These are phyloP conservation scores for Drosophila robusta DNA, from an alignment of 2,888 invertebrate species.

Conservation along the genomic window DNA sequence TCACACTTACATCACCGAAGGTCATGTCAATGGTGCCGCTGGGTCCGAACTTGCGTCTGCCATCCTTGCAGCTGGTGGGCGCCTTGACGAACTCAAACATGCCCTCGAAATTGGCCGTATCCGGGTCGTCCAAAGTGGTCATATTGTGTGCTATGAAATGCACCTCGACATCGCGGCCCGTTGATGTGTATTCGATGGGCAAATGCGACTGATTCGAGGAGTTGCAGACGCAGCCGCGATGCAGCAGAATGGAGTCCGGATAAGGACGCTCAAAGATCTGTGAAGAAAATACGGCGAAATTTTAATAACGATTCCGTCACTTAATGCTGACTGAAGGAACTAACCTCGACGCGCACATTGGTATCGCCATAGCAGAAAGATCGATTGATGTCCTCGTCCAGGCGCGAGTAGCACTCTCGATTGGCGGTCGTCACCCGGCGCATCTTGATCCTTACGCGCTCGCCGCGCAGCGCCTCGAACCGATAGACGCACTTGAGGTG, in stretches of 20 bases:
- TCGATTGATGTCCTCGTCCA: constrained; percentile 88
- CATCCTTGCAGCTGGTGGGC: constrained; percentile 89
- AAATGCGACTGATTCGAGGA: constrained; percentile 86
- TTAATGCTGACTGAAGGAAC: background rate
- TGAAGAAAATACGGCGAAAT: background rate
- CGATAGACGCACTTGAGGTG: constrained; percentile 95
- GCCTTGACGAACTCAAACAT: constrained; percentile 92
- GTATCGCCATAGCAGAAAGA: constrained; percentile 90
- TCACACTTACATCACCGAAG: constrained; percentile 84
- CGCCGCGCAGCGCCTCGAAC: constrained; percentile 93
- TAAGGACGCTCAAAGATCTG: constrained; percentile 91
- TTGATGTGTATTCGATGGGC: constrained; percentile 91
- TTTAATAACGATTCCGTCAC: background rate
- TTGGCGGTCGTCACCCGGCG: constrained; percentile 89
- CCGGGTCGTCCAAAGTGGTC: constrained; percentile 94
- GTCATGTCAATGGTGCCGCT: constrained; percentile 91
- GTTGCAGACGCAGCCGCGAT: constrained; percentile 93
- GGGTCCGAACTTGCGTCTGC: constrained; percentile 90
- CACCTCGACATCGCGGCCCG: constrained; percentile 91
- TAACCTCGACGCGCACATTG: constrained; percentile 88
- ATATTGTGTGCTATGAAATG: constrained; percentile 93
- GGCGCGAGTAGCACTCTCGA: constrained; percentile 84
- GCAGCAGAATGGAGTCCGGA: constrained; percentile 89
- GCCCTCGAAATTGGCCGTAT: constrained; percentile 93
- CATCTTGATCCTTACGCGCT: constrained; percentile 91